These are phyloP conservation scores for Scomberomorus guttatus DNA, from an alignment of 2,797 vertebrate genomes.

Conservation along the genomic window DNA sequence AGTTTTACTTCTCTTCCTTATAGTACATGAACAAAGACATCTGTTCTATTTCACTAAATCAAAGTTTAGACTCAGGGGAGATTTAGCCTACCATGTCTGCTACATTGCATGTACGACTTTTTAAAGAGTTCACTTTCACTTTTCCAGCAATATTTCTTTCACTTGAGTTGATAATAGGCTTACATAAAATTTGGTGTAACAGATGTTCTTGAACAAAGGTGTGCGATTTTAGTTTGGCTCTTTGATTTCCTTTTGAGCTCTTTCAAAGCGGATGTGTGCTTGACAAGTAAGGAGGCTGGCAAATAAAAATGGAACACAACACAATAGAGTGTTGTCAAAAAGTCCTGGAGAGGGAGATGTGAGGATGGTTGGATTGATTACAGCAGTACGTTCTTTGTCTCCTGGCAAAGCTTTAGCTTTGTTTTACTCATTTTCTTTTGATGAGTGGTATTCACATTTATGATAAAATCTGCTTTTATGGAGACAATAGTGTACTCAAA, in stretches of 20 bases:
- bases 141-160: conserved; percentile 1
- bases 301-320: conserved; percentile 17
- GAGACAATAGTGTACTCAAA: background rate
- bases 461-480: background rate
- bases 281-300: conserved; percentile 17
- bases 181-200: background rate
- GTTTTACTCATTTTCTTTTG: background rate
- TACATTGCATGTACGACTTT: background rate
- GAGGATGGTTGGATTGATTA: conserved; percentile 14
- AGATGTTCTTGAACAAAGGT: conserved; percentile 29
- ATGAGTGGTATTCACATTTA: background rate
- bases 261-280: conserved; percentile 16
- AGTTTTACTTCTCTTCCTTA: conserved; percentile 18
- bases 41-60: conserved; percentile 34
- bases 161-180: background rate
- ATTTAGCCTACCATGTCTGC: conserved; percentile 6
- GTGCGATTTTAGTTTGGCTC: background rate
- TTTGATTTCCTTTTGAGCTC: conserved; percentile 15
- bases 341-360: background rate
- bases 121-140: background rate
- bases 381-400: conserved; percentile 1
- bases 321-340: conserved; percentile 28
- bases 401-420: background rate
- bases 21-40: conserved; percentile 20
- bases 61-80: conserved; percentile 21